Conservation (phyloP, 2,113 vertebrate species). For the Antechinus flavipes region DNA sequence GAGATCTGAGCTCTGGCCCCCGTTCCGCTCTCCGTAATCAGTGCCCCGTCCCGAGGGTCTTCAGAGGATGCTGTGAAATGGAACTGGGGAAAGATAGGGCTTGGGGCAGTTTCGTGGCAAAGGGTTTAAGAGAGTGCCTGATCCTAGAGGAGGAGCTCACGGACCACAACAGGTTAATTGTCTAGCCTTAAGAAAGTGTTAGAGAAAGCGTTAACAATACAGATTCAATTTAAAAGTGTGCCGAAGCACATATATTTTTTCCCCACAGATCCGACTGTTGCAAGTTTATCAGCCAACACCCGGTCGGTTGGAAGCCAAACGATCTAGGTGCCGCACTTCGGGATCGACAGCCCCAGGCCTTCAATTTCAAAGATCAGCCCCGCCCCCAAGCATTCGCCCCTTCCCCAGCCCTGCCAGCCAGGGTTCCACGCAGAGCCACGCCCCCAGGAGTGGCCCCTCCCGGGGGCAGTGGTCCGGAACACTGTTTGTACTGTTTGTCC, state of each 20-base stretch:
- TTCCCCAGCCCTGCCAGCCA: neutral
- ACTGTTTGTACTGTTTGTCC: fast-evolving
- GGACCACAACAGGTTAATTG: neutral
- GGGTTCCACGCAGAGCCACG: neutral
- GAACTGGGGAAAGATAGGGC: neutral
- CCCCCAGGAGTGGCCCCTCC: neutral
- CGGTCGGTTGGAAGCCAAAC: no score
- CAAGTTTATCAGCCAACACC: neutral
- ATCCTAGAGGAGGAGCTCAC: no score
- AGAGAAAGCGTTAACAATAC: neutral
- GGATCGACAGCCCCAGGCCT: neutral
- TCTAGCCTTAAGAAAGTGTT: neutral
- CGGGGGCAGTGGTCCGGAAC: fast-evolving
- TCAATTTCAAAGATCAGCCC: neutral
- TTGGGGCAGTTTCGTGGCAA: neutral
- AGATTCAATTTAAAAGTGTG: neutral
- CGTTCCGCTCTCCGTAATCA: neutral
- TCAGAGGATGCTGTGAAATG: neutral
- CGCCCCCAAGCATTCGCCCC: neutral
- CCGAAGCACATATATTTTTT: neutral
- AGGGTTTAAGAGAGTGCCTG: neutral
- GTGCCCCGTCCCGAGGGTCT: neutral
- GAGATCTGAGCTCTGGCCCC: neutral
- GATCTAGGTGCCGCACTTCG: fast-evolving
- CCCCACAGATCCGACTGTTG: no score